Percentiles rank a stretch among this genome's conserved stretches.
Evolutionary conservation across 1,140 invertebrate species (phyloP).

Genomic region (Heterodera carotae): DNA sequence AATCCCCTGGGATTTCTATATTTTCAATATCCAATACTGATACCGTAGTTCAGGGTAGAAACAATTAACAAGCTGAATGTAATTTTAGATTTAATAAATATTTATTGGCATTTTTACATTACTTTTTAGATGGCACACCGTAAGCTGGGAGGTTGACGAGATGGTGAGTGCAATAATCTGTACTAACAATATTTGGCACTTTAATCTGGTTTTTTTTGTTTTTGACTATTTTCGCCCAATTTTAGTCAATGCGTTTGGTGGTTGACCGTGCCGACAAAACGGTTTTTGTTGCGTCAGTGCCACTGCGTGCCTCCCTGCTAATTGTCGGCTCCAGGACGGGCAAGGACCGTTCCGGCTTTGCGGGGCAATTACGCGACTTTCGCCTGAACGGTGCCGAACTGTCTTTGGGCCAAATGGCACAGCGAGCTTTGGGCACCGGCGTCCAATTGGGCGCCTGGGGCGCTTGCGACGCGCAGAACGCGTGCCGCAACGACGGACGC

Average conservation of each 20-base stretch:
- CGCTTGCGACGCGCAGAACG: conserved; percentile 49
- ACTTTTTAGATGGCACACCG: conserved; percentile 55
- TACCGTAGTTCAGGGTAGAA: too few relatives aligned
- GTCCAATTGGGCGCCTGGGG: conserved; percentile 34
- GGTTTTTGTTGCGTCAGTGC: conserved; percentile 42
- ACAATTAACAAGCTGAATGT: too few relatives aligned
- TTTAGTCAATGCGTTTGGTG: conserved; percentile 44
- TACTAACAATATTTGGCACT: too few relatives aligned
- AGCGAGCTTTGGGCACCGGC: conserved; percentile 5
- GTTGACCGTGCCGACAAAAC: conserved; percentile 50
- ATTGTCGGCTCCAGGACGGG: conserved; percentile 57
- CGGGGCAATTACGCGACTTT: conserved; percentile 58
- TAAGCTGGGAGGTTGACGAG: conserved; percentile 61
- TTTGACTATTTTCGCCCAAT: conserved; percentile 19
- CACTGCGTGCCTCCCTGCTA: conserved; percentile 54
- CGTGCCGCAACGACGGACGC: conserved; percentile 53
- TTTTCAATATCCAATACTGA: too few relatives aligned
- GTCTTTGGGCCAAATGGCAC: conserved; percentile 42
- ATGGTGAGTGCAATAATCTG: conserved; percentile 25
- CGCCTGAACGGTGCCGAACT: conserved; percentile 55
- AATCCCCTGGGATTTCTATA: too few relatives aligned
- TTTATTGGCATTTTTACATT: too few relatives aligned
- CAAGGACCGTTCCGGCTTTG: conserved; percentile 54
- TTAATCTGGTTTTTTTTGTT: too few relatives aligned
- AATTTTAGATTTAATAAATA: too few relatives aligned